Evolutionary conservation across 2,888 invertebrate species (phyloP).

Genomic region (Blera fallax): DNA sequence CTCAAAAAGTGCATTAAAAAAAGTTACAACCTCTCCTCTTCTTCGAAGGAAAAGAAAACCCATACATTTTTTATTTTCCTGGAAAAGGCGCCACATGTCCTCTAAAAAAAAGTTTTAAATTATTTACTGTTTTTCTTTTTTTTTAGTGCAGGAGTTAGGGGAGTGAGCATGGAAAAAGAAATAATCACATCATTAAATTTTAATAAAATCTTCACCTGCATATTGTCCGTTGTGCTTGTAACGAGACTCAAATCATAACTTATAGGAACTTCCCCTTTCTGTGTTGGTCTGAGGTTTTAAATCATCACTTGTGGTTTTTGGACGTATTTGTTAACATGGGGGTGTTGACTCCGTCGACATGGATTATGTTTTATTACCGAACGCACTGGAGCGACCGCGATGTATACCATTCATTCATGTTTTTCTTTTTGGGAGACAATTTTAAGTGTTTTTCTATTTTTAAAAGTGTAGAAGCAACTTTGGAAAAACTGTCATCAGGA

Average conservation of each 20-base stretch:
- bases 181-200: constrained; percentile 73
- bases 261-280: constrained; percentile 59
- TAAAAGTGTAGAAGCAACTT: neutral
- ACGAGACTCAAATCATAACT: constrained; percentile 63
- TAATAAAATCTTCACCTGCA: constrained; percentile 73
- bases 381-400: constrained; percentile 33
- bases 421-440: constrained; percentile 14
- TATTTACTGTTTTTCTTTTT: constrained; percentile 46
- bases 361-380: constrained; percentile 69
- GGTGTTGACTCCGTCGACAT: constrained; percentile 71
- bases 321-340: constrained; percentile 70
- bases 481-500: neutral
- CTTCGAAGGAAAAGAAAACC: constrained; percentile 7
- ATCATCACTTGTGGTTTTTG: constrained; percentile 72
- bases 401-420: constrained; percentile 24
- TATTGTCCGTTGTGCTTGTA: constrained; percentile 62
- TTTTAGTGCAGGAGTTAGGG: constrained; percentile 42
- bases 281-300: constrained; percentile 54
- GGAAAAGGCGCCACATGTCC: constrained; percentile 70
- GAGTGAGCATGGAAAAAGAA: constrained; percentile 58
- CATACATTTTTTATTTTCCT: constrained; percentile 69
- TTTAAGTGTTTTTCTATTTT: constrained; percentile 49
- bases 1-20: constrained; percentile 24
- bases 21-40: constrained; percentile 10
- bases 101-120: constrained; percentile 56